These are phyloP conservation scores for Palythoa caribaeorum DNA, from an alignment of 92 coral and sea anemone species.

Conservation along the genomic window DNA sequence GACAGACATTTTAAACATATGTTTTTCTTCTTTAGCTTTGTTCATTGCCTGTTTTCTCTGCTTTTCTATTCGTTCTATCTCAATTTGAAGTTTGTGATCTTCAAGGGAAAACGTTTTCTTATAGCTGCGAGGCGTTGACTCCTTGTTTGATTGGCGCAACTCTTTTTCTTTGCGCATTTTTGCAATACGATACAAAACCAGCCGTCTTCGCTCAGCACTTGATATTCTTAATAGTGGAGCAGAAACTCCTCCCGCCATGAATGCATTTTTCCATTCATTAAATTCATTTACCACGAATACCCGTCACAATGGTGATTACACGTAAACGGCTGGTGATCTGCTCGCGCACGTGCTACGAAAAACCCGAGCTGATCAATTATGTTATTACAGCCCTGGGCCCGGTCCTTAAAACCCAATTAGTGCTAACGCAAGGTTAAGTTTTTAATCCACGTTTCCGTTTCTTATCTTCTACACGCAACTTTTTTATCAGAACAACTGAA, in stretches of 20 bases:
- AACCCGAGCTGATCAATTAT: background rate
- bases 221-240: conserved; percentile 36
- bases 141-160: background rate
- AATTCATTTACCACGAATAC: background rate
- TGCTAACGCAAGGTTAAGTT: too few relatives aligned
- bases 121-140: background rate
- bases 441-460: too few relatives aligned
- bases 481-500: too few relatives aligned
- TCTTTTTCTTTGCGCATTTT: conserved; percentile 32
- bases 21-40: conserved; percentile 68
- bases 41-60: conserved; percentile 76
- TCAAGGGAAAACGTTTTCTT: conserved; percentile 68
- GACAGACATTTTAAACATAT: conserved; percentile 80
- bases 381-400: too few relatives aligned
- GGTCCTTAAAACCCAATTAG: too few relatives aligned
- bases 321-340: background rate
- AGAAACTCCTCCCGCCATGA: conserved; percentile 40
- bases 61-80: conserved; percentile 68
- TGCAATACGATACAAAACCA: conserved; percentile 31
- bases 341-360: background rate
- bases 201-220: conserved; percentile 32
- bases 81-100: conserved; percentile 69
- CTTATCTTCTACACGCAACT: too few relatives aligned
- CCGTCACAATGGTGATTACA: background rate
- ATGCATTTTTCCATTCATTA: background rate